These are phyloP conservation scores for Neolamprologus tretocephalus DNA, from an alignment of 2,113 vertebrate genomes.

Conservation along the genomic window DNA sequence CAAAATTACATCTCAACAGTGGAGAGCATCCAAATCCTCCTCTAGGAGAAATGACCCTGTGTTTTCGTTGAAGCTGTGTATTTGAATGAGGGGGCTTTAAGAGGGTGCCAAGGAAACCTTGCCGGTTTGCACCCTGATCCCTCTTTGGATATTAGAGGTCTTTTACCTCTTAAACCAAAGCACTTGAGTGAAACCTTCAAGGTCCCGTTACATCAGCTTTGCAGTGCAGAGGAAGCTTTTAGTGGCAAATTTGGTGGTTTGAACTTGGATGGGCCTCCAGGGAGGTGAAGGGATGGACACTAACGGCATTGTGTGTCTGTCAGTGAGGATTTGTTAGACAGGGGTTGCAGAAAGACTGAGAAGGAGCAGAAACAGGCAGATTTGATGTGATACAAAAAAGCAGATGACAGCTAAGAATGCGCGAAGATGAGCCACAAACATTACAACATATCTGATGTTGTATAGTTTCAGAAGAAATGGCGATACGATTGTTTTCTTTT, in stretches of 20 bases:
- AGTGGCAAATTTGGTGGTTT: background rate
- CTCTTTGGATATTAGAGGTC: constrained; percentile 17
- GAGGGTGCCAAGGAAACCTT: constrained; percentile 7
- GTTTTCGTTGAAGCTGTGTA: constrained; percentile 14
- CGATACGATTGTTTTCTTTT: background rate
- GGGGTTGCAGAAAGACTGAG: background rate
- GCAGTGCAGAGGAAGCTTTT: background rate
- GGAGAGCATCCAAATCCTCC: constrained; percentile 2
- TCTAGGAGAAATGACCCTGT: constrained; percentile 12
- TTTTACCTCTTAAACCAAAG: constrained; percentile 9
- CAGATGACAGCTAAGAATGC: background rate
- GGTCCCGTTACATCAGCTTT: background rate
- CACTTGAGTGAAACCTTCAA: background rate
- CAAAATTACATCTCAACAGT: background rate
- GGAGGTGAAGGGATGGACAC: background rate
- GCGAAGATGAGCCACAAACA: background rate
- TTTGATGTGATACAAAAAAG: background rate
- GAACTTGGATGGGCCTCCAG: background rate
- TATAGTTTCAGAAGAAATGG: background rate
- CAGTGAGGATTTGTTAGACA: background rate
- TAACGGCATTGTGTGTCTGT: background rate
- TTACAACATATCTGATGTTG: background rate
- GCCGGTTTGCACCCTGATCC: constrained; percentile 25
- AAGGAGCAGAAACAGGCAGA: background rate
- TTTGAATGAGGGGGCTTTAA: constrained; percentile 27